A percentile compares a stretch with the other conserved stretches of the same genome.
These are phyloP conservation scores for Lates japonicus DNA, from an alignment of 2,797 vertebrate species.

Conservation along the genomic window DNA sequence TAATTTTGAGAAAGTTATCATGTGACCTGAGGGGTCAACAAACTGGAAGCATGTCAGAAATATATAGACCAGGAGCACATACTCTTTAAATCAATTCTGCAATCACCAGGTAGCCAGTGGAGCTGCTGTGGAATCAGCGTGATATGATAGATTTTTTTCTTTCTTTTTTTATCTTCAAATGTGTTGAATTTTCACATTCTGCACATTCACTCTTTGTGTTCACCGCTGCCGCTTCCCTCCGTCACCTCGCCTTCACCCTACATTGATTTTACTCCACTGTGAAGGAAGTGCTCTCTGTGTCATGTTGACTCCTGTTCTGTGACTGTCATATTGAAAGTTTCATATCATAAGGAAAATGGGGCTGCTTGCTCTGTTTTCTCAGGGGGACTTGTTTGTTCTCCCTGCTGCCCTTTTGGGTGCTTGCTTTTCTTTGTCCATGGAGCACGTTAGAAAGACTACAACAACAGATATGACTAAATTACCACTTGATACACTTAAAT, in stretches of 20 bases:
- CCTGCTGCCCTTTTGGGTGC: neutral
- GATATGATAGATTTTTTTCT: neutral
- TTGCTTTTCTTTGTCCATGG: slow-evolving; percentile 29
- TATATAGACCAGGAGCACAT: neutral
- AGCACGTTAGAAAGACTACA: neutral
- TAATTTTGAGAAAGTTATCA: neutral
- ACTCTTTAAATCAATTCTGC: neutral
- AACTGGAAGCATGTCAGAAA: slow-evolving; percentile 8
- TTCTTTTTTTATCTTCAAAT: neutral
- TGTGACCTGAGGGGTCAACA: neutral
- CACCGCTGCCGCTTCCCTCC: slow-evolving; percentile 1
- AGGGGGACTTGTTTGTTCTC: slow-evolving; percentile 16
- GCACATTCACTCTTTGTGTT: slow-evolving; percentile 16
- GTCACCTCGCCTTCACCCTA: slow-evolving; percentile 21
- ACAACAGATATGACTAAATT: slow-evolving; percentile 1
- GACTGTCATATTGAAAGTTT: slow-evolving; percentile 24
- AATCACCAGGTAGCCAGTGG: neutral
- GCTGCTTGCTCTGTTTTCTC: slow-evolving; percentile 10
- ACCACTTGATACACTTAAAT: neutral
- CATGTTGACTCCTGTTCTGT: slow-evolving; percentile 19
- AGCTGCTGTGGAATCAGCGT: neutral
- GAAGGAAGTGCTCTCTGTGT: slow-evolving; percentile 15
- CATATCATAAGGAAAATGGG: slow-evolving; percentile 27
- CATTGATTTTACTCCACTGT: slow-evolving; percentile 34
- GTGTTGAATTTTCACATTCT: neutral